Base-by-base conservation (phyloP, 2,797 vertebrate species). In the Otolemur crassicaudatus region DNA sequence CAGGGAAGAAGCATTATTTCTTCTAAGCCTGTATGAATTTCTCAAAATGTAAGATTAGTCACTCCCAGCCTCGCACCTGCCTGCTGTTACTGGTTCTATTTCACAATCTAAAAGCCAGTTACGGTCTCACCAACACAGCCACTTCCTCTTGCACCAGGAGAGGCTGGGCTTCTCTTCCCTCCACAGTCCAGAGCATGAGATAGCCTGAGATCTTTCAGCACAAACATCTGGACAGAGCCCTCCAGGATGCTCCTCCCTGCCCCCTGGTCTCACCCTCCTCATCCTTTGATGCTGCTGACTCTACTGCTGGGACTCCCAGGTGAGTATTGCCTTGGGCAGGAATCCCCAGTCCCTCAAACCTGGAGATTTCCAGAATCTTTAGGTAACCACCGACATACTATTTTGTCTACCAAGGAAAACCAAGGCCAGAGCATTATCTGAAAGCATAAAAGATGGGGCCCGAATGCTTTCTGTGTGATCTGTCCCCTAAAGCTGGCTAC, bases 241-340 rank as follows among this genome's bases (percentile, higher is more conserved):
- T 56, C 6, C 86, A 25, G 0, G 11, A 95, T 95, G 91, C 67
- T 25, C 0, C 1, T 9, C 7, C 3, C 56, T 58, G 63, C 56
- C 29, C 70, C 85, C 40, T 1, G 27, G 56, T 7, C 19, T 29
- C 17, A 13, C 72, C 27, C 4, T 61, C 22, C 79, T 63, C 40
- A 17, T 79, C 81, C 67, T 17, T 81, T 34, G 20, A 37, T 86
- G 65, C 81, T 93, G 75, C 63, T 77, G 79, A 49, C 23, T 10
- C 17, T 92, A 2, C 77, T 88, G 27, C 72, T 95, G 16, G 70
- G 22, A 76, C 70, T 84, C 70, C 69, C 79, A 79, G 90, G 85
- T 95, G 27, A 92, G 79, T 12, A 13, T 1, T 5, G 27, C 25
- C 70, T 37, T 34, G 37, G 37, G 5, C 1, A n/a, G 37, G 40